These are phyloP conservation scores for Pangasianodon gigas DNA, from an alignment of 2,113 vertebrate genomes.

Conservation along the genomic window DNA sequence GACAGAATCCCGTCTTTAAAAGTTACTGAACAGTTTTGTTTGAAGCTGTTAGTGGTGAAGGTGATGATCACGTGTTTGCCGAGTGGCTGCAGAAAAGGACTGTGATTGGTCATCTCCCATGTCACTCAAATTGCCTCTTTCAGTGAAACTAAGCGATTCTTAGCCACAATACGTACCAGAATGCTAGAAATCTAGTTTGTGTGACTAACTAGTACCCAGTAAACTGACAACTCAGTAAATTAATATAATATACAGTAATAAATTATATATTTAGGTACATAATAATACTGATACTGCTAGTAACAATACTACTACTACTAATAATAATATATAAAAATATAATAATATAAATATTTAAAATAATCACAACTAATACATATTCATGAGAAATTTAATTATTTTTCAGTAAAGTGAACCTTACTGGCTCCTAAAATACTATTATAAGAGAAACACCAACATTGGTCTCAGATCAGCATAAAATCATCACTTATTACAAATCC, in stretches of 20 bases:
- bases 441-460: neutral
- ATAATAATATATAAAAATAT: neutral
- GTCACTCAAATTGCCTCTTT: neutral
- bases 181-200: neutral
- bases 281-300: no score
- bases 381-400: neutral
- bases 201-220: neutral
- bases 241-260: neutral
- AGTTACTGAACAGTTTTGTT: no score
- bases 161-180: neutral
- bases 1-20: no score
- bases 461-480: neutral
- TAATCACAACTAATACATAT: neutral
- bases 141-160: neutral
- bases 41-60: no score
- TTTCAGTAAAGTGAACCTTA: neutral
- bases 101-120: no score
- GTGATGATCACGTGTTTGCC: no score
- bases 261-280: neutral
- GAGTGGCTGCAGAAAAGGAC: no score
- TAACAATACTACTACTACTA: neutral
- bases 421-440: neutral
- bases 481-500: neutral
- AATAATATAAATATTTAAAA: neutral
- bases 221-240: neutral